Evolutionary conservation across 2,113 vertebrate species (phyloP), one percentile per base, ranked within the genome.

Genomic region (Pelvicachromis taeniatus): DNA sequence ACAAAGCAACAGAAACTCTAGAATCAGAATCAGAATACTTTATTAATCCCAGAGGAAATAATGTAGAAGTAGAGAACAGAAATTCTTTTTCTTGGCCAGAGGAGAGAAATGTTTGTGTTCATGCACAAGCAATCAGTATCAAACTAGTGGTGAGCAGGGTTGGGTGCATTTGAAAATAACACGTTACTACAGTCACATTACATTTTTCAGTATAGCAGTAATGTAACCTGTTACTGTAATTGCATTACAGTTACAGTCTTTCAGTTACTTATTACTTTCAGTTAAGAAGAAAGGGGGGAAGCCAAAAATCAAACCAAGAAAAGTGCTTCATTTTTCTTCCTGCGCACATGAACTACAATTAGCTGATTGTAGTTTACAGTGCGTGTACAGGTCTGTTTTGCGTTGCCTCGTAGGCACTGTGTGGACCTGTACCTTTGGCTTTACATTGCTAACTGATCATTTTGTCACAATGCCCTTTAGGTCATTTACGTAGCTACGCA

Each of bases 401-500:
- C 7, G 6, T 35, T 13, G 17, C 17, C 10, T 38, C 33, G 10
- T 61, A 38, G 33, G 59, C 7, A 7, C 3, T 23, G 56, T 65
- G 33, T 38, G 2, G 33, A 65, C 19, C 19, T 40, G 61, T 38
- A 65, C 11, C 10, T 40, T 65, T 10, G 40, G 33, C 33, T 65
- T 65, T 65, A 21, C 0, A 0, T 21, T 38, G 10, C 31, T 1
- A 35, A n/a, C 59, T 61, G 17, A 35, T 19, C 0, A 61, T 61
- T 33, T 61, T 63, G 17, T 63, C 17, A 11, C 10, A 38, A 0
- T 38, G 59, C 0, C 33, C 29, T 38, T 38, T 17, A 38, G 59
- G 59, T 63, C 19, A 38, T 63, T 38, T 13, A 13, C 0, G 0
- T 19, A 21, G 33, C 8, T 38, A 63, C 0, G 17, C 29, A 63